A percentile compares a stretch with the other conserved stretches of the same genome.
phyloP scores from a whole-genome alignment of 2,888 invertebrate species.

The Agrilus biguttatus region DNA sequence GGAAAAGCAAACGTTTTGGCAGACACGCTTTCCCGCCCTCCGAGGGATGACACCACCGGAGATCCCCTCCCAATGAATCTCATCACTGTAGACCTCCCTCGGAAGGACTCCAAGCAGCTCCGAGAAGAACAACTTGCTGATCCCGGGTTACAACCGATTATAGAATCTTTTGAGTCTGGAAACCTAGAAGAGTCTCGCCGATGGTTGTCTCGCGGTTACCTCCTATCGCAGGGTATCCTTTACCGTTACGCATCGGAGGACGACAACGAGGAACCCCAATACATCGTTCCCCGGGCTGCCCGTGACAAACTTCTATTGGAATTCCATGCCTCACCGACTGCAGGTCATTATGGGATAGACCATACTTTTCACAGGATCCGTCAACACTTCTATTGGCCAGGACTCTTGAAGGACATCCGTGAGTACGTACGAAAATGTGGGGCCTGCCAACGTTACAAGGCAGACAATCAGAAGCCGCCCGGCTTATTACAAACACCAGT shows the following conservation, averaged over 20 bases:
- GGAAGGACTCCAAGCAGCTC: neutral
- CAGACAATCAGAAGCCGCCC: conserved; percentile 6
- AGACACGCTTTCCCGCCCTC: neutral
- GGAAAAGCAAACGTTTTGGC: neutral
- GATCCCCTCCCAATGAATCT: too few relatives aligned
- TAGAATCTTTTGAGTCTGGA: neutral
- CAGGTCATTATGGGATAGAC: conserved; percentile 8
- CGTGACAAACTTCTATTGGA: conserved; percentile 3
- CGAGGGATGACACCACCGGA: neutral
- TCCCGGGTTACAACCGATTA: neutral
- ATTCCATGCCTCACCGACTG: conserved; percentile 6
- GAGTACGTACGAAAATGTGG: conserved; percentile 3
- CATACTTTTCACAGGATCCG: conserved; percentile 2
- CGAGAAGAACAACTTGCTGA: neutral
- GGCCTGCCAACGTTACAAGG: conserved; percentile 9
- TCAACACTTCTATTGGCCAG: conserved; percentile 1
- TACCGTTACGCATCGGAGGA: neutral
- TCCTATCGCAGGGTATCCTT: conserved; percentile 1
- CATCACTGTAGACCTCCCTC: conserved; percentile 18
- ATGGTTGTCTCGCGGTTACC: neutral
- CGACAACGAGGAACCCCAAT: neutral
- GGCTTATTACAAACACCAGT: conserved; percentile 4
- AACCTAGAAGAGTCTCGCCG: too few relatives aligned
- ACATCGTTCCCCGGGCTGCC: neutral
- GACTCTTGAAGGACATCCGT: neutral